Percentiles rank a stretch among this genome's conserved stretches.
These are phyloP conservation scores for Azorinus chamasolen DNA, from an alignment of 2,888 invertebrate genomes.

Conservation along the genomic window DNA sequence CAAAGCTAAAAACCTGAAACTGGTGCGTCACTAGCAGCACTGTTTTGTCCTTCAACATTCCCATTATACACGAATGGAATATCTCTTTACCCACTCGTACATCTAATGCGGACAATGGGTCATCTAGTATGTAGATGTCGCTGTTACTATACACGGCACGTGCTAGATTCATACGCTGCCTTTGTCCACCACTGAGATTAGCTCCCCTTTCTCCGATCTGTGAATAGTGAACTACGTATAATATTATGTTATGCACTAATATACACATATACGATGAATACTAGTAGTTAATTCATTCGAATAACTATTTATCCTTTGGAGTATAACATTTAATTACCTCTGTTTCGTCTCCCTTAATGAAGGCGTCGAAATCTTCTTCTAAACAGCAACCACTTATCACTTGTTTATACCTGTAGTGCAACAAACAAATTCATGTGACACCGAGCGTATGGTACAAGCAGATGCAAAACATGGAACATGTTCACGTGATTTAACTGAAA, in stretches of 20 bases:
- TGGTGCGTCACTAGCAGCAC: slow-evolving; percentile 74
- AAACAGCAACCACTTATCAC: slow-evolving; percentile 88
- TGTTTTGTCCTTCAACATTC: slow-evolving; percentile 63
- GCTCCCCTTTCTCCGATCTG: slow-evolving; percentile 75
- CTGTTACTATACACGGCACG: slow-evolving; percentile 75
- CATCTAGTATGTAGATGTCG: slow-evolving; percentile 75
- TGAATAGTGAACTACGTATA: not conserved
- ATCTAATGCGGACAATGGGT: slow-evolving; percentile 76
- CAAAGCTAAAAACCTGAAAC: no score
- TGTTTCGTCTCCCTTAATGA: slow-evolving; percentile 89
- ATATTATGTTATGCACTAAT: no score
- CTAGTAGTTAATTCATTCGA: no score
- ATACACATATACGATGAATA: no score
- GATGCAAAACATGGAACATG: no score
- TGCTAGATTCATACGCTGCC: no score
- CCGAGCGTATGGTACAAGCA: no score
- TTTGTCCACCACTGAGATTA: slow-evolving; percentile 76
- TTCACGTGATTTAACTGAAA: no score
- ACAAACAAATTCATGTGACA: no score
- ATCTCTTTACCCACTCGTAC: slow-evolving; percentile 70
- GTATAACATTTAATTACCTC: no score
- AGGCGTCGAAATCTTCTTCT: slow-evolving; percentile 88
- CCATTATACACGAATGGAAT: slow-evolving; percentile 70
- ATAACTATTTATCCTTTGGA: no score
- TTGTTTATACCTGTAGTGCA: slow-evolving; percentile 87